phyloP scores from a whole-genome alignment of 2,888 invertebrate genomes.

The Clivina fossor region DNA sequence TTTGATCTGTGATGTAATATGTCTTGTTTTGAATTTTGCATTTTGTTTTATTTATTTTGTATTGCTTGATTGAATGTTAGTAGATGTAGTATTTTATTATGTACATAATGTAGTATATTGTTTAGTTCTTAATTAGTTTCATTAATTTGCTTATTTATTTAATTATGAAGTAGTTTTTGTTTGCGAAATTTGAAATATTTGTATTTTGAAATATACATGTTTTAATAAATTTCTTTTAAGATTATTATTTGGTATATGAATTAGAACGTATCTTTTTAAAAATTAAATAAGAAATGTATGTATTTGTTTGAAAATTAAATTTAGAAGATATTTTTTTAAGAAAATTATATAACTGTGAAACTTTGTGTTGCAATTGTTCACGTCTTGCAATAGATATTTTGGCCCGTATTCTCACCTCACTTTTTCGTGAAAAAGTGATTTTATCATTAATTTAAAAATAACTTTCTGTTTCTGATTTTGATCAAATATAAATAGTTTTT shows the following conservation, averaged over 20 bases:
- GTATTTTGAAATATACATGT: too few species aligned
- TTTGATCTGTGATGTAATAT: slow-evolving; percentile 1
- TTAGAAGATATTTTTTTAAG: background rate
- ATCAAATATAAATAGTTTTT: too few species aligned
- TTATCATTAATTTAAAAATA: too few species aligned
- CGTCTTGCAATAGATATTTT: too few species aligned
- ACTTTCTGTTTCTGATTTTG: too few species aligned
- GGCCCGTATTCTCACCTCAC: too few species aligned
- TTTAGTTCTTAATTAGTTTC: background rate
- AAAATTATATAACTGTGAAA: background rate
- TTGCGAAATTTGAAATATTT: too few species aligned
- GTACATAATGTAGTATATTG: background rate
- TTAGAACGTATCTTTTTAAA: too few species aligned
- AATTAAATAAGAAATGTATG: slow-evolving; percentile 1
- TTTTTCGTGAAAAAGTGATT: too few species aligned
- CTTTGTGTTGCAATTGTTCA: too few species aligned
- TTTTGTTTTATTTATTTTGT: slow-evolving; percentile 22
- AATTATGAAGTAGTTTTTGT: too few species aligned
- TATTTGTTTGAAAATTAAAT: background rate
- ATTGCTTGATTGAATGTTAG: background rate
- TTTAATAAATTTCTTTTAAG: background rate
- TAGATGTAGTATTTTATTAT: background rate
- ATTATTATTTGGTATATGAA: too few species aligned
- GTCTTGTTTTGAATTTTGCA: background rate
- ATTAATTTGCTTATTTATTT: background rate